These are phyloP conservation scores for Gibbula magus DNA, from an alignment of 2,888 invertebrate species.

Conservation along the genomic window DNA sequence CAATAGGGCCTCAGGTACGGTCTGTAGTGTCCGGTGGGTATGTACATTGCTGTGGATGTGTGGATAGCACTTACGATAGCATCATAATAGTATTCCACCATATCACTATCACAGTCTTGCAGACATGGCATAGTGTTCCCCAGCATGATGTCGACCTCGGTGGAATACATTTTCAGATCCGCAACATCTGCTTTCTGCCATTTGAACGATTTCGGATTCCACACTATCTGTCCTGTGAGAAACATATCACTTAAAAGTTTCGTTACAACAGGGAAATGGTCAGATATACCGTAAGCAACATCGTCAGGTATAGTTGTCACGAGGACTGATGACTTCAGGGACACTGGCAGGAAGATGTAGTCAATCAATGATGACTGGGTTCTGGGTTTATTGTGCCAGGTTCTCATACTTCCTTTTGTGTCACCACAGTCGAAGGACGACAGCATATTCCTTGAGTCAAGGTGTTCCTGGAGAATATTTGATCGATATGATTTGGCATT, in stretches of 20 bases:
- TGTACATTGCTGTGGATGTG: neutral
- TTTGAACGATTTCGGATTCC: neutral
- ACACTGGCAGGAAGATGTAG: too few species aligned
- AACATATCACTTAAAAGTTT: neutral
- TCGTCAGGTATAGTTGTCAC: too few species aligned
- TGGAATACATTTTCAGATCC: neutral
- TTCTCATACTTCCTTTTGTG: neutral
- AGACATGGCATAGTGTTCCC: neutral
- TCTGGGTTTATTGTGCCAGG: neutral
- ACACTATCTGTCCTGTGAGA: neutral
- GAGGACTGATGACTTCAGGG: too few species aligned
- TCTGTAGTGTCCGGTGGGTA: neutral
- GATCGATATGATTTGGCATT: neutral
- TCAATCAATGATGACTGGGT: too few species aligned
- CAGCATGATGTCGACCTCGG: neutral
- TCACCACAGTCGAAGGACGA: neutral
- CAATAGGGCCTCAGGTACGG: slow-evolving; percentile 6
- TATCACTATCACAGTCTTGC: neutral
- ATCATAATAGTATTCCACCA: neutral
- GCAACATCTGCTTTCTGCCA: neutral
- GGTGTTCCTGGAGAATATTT: neutral
- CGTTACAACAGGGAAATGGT: neutral
- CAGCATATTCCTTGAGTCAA: neutral
- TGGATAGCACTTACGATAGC: neutral
- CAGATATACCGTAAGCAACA: neutral